phyloP scores from a whole-genome alignment of 2,888 invertebrate genomes.

The Hirtodrosophila confusa region DNA sequence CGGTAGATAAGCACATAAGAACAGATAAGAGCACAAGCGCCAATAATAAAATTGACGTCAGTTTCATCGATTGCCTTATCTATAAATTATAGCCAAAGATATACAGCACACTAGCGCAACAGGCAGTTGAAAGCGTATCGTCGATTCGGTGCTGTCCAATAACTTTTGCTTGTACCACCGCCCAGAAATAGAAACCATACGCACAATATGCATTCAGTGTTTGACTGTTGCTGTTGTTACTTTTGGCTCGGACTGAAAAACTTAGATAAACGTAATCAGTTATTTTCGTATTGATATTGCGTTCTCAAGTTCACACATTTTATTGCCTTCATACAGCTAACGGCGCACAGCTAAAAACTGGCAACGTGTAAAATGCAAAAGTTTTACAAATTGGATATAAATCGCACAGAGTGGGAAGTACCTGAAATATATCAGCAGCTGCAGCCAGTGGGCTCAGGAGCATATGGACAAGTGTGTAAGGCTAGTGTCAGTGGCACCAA shows the following conservation, averaged over 20 bases:
- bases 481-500: slow-evolving; percentile 65
- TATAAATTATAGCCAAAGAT: too few relatives aligned
- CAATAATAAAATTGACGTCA: too few relatives aligned
- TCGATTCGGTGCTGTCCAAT: slow-evolving; percentile 9
- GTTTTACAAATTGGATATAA: slow-evolving; percentile 96
- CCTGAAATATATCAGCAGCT: slow-evolving; percentile 95
- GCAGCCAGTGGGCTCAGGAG: slow-evolving; percentile 97
- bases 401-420: slow-evolving; percentile 98
- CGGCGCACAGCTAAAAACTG: not conserved
- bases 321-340: slow-evolving; percentile 7
- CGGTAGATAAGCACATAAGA: not conserved
- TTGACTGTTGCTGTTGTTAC: slow-evolving; percentile 30
- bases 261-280: slow-evolving; percentile 75
- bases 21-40: too few relatives aligned
- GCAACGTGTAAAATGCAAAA: slow-evolving; percentile 85
- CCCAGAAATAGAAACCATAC: slow-evolving; percentile 9
- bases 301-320: slow-evolving; percentile 29
- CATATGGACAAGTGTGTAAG: slow-evolving; percentile 91
- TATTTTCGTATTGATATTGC: slow-evolving; percentile 30
- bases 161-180: slow-evolving; percentile 3
- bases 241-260: slow-evolving; percentile 16
- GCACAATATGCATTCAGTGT: slow-evolving; percentile 14
- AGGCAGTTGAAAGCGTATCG: slow-evolving; percentile 13
- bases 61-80: too few relatives aligned
- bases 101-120: not conserved